Conservation (phyloP, 1,140 invertebrate genomes). For the Ooceraea biroi region DNA sequence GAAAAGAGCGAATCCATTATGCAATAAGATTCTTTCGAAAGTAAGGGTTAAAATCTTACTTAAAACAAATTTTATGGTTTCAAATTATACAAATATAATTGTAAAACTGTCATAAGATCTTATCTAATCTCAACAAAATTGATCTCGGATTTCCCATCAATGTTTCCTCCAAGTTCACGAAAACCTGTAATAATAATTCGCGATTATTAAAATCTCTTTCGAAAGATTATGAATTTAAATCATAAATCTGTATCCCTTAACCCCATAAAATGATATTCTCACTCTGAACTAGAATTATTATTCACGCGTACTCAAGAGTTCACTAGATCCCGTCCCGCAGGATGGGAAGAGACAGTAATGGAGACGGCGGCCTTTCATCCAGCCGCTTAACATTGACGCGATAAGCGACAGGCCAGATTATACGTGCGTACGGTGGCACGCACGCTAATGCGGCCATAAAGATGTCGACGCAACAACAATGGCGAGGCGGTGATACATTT, state of each 20-base stretch:
- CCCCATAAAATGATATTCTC: not conserved
- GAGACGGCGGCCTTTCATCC: conserved; percentile 73
- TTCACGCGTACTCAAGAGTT: not conserved
- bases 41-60: not conserved
- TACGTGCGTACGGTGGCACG: conserved; percentile 18
- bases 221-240: not conserved
- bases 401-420: not conserved
- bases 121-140: no score
- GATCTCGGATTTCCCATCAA: no score
- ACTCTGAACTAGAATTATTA: not conserved
- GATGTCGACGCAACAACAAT: conserved; percentile 33
- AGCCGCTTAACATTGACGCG: conserved; percentile 57
- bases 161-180: no score
- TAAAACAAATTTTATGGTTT: conserved; percentile 1
- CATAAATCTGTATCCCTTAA: not conserved
- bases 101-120: no score
- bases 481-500: not conserved
- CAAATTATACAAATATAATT: not conserved
- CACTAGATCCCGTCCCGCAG: conserved; percentile 15
- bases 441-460: conserved; percentile 32
- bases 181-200: no score
- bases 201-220: no score
- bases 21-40: no score
- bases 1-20: no score
- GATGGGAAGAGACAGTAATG: conserved; percentile 29